Conservation (phyloP, 1,140 invertebrate species). For the Luehdorfia chinensis region DNA sequence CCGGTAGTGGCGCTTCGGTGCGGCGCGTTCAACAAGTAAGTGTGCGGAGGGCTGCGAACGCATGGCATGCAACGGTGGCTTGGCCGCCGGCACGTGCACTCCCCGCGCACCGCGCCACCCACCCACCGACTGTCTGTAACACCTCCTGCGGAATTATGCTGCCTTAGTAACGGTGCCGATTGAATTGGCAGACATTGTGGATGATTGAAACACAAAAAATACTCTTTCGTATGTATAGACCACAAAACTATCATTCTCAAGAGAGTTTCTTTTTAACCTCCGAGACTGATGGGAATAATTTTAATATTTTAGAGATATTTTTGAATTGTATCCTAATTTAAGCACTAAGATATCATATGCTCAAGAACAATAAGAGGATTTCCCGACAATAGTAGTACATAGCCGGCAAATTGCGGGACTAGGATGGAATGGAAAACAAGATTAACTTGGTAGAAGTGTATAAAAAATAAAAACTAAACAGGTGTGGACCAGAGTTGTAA, state of each 20-base stretch:
- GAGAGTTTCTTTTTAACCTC: too few relatives aligned
- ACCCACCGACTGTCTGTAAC: conserved; percentile 20
- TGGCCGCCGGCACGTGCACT: conserved; percentile 59
- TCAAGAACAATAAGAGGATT: too few relatives aligned
- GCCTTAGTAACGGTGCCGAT: conserved; percentile 51
- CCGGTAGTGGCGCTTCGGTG: conserved; percentile 29
- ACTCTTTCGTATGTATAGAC: too few relatives aligned
- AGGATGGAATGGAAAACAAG: conserved; percentile 20
- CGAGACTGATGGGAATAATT: too few relatives aligned
- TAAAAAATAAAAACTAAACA: conserved; percentile 23
- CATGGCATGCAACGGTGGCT: conserved; percentile 48
- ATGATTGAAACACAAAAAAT: too few relatives aligned
- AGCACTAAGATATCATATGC: too few relatives aligned
- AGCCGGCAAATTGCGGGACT: conserved; percentile 17
- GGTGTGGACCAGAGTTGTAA: conserved; percentile 22
- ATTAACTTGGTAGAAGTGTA: conserved; percentile 10
- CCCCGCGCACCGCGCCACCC: conserved; percentile 25
- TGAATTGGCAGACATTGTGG: conserved; percentile 61
- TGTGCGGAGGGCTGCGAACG: conserved; percentile 34
- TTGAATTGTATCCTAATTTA: too few relatives aligned
- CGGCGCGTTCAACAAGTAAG: conserved; percentile 65
- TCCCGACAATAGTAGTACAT: too few relatives aligned
- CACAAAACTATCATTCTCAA: too few relatives aligned
- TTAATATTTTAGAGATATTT: too few relatives aligned
- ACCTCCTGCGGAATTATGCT: conserved; percentile 40